These are phyloP conservation scores for Sabatieria punctata DNA, from an alignment of 2,888 invertebrate species.

Conservation along the genomic window DNA sequence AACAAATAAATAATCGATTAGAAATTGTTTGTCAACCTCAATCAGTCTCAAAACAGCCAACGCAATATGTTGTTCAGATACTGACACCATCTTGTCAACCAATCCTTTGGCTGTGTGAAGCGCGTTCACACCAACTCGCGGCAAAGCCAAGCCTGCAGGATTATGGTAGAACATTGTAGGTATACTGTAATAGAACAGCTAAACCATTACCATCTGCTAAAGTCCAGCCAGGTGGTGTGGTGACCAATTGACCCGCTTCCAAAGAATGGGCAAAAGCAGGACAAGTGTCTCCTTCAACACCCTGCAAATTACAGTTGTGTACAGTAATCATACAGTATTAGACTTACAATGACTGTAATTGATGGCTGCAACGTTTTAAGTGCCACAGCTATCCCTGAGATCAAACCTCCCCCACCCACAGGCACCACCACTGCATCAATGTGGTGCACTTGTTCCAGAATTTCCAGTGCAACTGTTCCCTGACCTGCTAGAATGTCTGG, in stretches of 20 bases:
- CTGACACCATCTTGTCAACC: constrained; percentile 56
- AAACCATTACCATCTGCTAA: constrained; percentile 62
- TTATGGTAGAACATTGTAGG: no score
- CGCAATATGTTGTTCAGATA: constrained; percentile 44
- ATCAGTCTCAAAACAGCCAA: constrained; percentile 38
- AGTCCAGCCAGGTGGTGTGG: constrained; percentile 51
- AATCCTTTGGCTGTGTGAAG: constrained; percentile 52
- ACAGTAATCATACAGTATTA: no score
- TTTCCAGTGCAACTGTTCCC: constrained; percentile 80
- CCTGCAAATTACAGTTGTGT: no score
- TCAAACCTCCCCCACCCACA: constrained; percentile 78
- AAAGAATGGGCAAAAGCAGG: constrained; percentile 63
- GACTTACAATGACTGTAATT: constrained; percentile 64
- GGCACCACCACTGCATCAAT: constrained; percentile 78
- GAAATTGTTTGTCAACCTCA: no score
- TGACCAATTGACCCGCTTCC: constrained; percentile 49
- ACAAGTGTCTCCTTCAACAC: constrained; percentile 78
- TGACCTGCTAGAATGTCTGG: constrained; percentile 87
- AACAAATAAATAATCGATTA: no score
- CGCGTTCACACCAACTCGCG: constrained; percentile 68
- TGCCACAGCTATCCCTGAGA: constrained; percentile 75
- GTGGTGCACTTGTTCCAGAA: constrained; percentile 66
- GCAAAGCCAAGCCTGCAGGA: constrained; percentile 59
- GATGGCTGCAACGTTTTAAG: constrained; percentile 66
- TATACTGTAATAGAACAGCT: no score